Evolutionary conservation across 2,113 vertebrate species (phyloP), one percentile per base, ranked within the genome.

Genomic region (Edolisoma coerulescens): DNA sequence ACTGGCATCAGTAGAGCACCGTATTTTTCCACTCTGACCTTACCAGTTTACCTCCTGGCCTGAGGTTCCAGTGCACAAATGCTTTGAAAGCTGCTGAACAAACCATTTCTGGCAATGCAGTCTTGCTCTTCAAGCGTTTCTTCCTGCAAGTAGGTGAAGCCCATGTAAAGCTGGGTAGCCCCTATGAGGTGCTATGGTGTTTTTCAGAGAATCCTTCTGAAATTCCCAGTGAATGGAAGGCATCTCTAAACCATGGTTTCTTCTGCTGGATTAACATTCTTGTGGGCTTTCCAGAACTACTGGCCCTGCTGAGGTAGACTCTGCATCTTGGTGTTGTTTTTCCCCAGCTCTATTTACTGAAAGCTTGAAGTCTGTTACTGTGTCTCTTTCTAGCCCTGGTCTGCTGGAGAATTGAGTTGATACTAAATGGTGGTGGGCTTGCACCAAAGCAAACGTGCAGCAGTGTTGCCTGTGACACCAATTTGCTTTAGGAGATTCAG

Each of bases 61-160:
- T 45, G 42, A 0, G 0, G 24, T 86, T 85, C 11, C 45, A 37
- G 47, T 3, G 5, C 18, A 9, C 20, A 68, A 13, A 16, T n/a
- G 20, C 21, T 60, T 61, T 56, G 44, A 32, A 61, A 87, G 39
- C 49, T 63, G 53, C 54, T 71, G 11, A 39, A 16, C 50, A 84
- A 80, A 69, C 32, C 11, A 4, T 44, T 81, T 74, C 32, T 80
- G 35, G 33, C 67, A 45, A 6, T n/a, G 39, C 39, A n/a, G 0
- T 42, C 60, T 75, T 59, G 39, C 49, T 71, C 33, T 54, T 89
- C 16, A 24, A 28, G 45, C 16, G 7, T 61, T 74, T 73, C 30
- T 87, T 91, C 41, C 39, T 61, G 13, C 22, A n/a, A 7, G 16
- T 11, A 41, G 41, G 27, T 61, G 52, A 84, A 81, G 32, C 11